A percentile compares a stretch with the other conserved stretches of the same genome.
These are phyloP conservation scores for Dioctria linearis DNA, from an alignment of 2,888 invertebrate species.

Conservation along the genomic window DNA sequence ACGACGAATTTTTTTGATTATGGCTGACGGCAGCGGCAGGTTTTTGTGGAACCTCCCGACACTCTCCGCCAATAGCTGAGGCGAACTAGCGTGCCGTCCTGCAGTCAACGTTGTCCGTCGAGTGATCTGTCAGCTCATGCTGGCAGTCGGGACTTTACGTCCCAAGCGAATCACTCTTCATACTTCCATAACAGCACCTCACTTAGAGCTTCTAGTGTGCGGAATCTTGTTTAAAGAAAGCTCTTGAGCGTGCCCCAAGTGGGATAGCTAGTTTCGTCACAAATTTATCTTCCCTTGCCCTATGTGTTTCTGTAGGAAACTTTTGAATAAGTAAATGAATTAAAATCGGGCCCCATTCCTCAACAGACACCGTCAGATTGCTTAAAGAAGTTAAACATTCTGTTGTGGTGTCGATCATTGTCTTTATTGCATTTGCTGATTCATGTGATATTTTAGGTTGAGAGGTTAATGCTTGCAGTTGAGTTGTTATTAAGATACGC, in stretches of 20 bases:
- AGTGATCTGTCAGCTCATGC: too few species aligned
- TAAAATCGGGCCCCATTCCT: not conserved
- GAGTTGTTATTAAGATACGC: not conserved
- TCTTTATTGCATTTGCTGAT: constrained; percentile 2
- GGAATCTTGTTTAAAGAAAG: not conserved
- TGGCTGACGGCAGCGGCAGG: too few species aligned
- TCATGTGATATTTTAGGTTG: not conserved
- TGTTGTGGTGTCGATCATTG: not conserved
- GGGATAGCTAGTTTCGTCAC: not conserved
- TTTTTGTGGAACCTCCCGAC: too few species aligned
- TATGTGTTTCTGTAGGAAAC: not conserved
- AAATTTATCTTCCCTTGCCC: not conserved
- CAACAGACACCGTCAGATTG: not conserved
- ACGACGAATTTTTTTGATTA: too few species aligned
- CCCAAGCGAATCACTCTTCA: too few species aligned
- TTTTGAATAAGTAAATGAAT: not conserved
- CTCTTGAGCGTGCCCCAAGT: not conserved
- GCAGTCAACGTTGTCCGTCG: too few species aligned
- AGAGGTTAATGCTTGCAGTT: not conserved
- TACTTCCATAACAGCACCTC: too few species aligned
- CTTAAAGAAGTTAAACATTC: not conserved
- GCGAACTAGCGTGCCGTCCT: too few species aligned
- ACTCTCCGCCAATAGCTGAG: too few species aligned
- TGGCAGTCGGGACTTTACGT: too few species aligned
- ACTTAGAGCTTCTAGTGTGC: not conserved